These are phyloP conservation scores for Dendronephthya gigantea DNA, from an alignment of 64 coral and sea anemone species.

Conservation along the genomic window DNA sequence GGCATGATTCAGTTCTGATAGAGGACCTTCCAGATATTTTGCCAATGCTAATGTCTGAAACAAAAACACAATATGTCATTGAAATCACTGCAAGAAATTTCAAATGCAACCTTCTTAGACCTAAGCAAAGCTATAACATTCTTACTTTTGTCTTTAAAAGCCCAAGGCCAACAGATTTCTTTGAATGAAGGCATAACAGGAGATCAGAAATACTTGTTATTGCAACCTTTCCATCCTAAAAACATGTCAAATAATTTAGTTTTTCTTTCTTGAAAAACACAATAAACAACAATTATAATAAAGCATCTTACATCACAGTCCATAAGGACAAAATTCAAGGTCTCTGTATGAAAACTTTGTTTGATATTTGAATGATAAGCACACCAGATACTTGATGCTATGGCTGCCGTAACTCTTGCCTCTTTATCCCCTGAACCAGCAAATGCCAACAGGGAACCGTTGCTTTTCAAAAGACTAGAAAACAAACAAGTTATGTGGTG, in stretches of 20 bases:
- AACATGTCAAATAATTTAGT: background rate
- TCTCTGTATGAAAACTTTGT: background rate
- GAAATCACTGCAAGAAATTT: background rate
- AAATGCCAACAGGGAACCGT: conserved; percentile 1
- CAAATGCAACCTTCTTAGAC: background rate
- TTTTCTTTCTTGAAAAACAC: background rate
- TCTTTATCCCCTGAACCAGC: conserved; percentile 9
- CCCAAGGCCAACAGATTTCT: conserved; percentile 1
- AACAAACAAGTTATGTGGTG: background rate
- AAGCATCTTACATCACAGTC: background rate
- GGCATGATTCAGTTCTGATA: background rate
- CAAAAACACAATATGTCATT: background rate
- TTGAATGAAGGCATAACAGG: background rate
- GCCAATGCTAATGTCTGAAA: conserved; percentile 6
- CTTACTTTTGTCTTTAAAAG: conserved; percentile 10
- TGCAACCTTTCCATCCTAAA: conserved; percentile 9
- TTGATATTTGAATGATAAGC: conserved; percentile 20
- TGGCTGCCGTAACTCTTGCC: background rate
- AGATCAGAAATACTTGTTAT: background rate
- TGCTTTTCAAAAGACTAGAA: conserved; percentile 6
- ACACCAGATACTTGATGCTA: conserved; percentile 8
- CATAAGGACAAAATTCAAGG: conserved; percentile 5
- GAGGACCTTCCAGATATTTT: background rate
- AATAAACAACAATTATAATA: background rate
- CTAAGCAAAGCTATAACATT: background rate